Conservation (phyloP, 2,113 vertebrate species). For the Thamnaconus septentrionalis region DNA sequence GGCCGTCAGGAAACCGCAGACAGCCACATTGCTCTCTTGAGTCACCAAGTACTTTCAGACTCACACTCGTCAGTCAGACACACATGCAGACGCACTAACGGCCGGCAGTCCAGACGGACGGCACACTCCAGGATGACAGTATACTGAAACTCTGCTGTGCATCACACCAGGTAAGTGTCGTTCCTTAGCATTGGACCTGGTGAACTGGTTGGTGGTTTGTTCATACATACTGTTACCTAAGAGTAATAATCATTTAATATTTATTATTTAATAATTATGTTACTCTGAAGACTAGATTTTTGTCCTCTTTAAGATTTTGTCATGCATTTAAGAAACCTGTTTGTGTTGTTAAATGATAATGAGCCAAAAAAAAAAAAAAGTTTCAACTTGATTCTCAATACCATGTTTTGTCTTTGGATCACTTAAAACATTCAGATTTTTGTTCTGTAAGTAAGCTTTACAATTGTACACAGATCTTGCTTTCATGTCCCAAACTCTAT, state of each 20-base stretch:
- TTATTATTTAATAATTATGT: neutral
- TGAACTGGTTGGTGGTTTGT: neutral
- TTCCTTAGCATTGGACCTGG: too few relatives aligned
- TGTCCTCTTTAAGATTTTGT: too few relatives aligned
- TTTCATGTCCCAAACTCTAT: too few relatives aligned
- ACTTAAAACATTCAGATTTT: too few relatives aligned
- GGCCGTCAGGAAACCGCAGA: slow-evolving; percentile 66
- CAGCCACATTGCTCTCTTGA: slow-evolving; percentile 72
- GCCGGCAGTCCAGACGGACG: slow-evolving; percentile 38
- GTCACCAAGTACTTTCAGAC: slow-evolving; percentile 62
- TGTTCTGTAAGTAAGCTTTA: too few relatives aligned
- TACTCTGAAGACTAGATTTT: too few relatives aligned
- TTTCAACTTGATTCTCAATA: too few relatives aligned
- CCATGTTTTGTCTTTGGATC: too few relatives aligned
- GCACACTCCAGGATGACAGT: slow-evolving; percentile 69
- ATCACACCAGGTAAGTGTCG: slow-evolving; percentile 61
- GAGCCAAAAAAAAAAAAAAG: too few relatives aligned
- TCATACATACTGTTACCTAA: neutral
- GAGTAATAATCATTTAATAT: neutral
- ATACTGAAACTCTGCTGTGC: slow-evolving; percentile 58
- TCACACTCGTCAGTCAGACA: slow-evolving; percentile 48
- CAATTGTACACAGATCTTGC: too few relatives aligned
- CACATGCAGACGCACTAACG: slow-evolving; percentile 12
- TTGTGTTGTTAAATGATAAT: too few relatives aligned
- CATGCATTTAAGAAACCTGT: too few relatives aligned